Evolutionary conservation across 2,888 invertebrate species (phyloP), one percentile per base, ranked within the genome.

Genomic region (Cephus sareptanus): DNA sequence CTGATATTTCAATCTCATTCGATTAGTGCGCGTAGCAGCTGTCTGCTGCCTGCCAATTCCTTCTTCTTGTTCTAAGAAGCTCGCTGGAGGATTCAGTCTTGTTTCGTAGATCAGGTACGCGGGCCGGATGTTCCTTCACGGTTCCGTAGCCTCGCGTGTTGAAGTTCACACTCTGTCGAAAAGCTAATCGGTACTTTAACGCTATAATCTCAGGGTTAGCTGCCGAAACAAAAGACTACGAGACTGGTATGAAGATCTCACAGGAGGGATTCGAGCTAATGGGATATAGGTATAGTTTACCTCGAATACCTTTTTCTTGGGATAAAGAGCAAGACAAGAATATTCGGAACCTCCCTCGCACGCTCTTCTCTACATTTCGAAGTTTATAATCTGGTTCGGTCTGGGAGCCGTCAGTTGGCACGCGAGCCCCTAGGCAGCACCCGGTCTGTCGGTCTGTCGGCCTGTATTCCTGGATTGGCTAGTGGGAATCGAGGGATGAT

Each of bases 391-490:
- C 84, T 82, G 85, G 81, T 76, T 80, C 81, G 82, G 78, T 85
- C 82, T 84, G 81, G 85, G 83, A 84, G 82, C 84, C 88, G 89
- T 89, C 89, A 89, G 89, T 88, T 89, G 89, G 89, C 89, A 89
- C 89, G 89, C 89, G 89, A 89, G 89, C 84, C 87, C 84, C 79
- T 75, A 40, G 78, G 79, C 75, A 84, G 85, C 84, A 79, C 75
- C 81, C 81, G 79, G 79, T 77, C 80, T 82, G 75, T 79, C 83
- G 79, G 79, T 83, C 34, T 34, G 34, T 34, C 79, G 78, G 78
- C 76, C 83, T 79, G 79, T 83, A 81, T 81, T 68, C 79, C 70
- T 75, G 82, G 84, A 82, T 81, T 81, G 82, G 83, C 77, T 76
- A 74, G 68, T 68, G 83, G 81, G 83, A 83, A 85, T 84, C 85